Conservation (phyloP, 2,797 vertebrate genomes). For the Manis pentadactyla region DNA sequence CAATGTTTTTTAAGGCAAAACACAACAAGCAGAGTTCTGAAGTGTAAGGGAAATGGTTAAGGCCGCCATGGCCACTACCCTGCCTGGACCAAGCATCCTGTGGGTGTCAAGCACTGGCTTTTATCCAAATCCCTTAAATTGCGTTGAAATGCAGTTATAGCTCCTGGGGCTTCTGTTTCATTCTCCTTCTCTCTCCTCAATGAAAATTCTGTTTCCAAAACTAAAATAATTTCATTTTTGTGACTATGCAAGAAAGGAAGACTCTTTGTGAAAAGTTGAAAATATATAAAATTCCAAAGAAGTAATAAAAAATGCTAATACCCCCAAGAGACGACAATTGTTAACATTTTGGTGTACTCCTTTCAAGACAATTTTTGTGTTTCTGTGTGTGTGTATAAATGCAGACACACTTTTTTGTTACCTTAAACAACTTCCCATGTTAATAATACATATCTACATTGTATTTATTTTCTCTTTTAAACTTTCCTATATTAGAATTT, state of each 20-base stretch:
- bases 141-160: neutral
- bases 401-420: neutral
- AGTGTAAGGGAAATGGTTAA: neutral
- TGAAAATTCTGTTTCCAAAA: neutral
- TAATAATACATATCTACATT: neutral
- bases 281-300: neutral
- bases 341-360: neutral
- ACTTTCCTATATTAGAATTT: neutral
- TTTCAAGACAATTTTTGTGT: neutral
- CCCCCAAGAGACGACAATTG: neutral
- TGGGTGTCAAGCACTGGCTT: neutral
- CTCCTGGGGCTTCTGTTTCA: neutral
- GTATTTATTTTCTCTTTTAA: neutral
- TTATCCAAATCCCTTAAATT: neutral
- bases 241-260: neutral
- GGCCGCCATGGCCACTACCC: too few relatives aligned
- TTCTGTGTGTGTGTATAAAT: neutral
- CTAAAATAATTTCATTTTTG: neutral
- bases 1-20: neutral
- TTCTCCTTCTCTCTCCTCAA: neutral
- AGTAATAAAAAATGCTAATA: neutral
- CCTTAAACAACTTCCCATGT: neutral
- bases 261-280: neutral
- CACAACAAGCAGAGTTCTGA: neutral
- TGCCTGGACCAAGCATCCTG: neutral